phyloP scores from a whole-genome alignment of 92 coral and sea anemone genomes.

The Muricea muricata region DNA sequence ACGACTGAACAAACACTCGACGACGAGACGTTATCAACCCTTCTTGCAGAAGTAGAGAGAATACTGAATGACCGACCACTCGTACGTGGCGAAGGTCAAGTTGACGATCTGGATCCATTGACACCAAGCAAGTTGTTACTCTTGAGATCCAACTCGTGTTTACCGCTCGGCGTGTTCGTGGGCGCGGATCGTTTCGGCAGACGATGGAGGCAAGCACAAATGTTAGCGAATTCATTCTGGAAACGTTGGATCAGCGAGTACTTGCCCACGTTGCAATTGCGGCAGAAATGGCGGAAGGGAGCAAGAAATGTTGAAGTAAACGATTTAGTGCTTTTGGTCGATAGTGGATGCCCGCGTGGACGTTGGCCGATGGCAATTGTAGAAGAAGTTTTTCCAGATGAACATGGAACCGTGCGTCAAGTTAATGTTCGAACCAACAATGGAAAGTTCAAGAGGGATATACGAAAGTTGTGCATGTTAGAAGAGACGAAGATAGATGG shows the following conservation, averaged over 20 bases:
- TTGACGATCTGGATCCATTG: not conserved
- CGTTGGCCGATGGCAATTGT: conserved; percentile 35
- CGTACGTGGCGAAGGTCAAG: not conserved
- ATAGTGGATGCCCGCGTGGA: conserved; percentile 18
- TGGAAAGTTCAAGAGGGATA: conserved; percentile 28
- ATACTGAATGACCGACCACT: conserved; percentile 6
- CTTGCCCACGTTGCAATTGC: conserved; percentile 27
- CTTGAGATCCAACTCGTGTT: conserved; percentile 24
- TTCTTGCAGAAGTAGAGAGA: not conserved
- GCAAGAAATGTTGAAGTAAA: conserved; percentile 8
- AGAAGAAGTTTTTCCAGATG: conserved; percentile 40
- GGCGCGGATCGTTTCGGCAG: not conserved
- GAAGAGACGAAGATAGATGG: too few species aligned
- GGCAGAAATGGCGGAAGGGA: conserved; percentile 25
- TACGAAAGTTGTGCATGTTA: conserved; percentile 13
- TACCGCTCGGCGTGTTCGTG: conserved; percentile 6
- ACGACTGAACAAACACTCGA: not conserved
- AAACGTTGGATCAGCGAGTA: conserved; percentile 33
- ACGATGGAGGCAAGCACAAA: conserved; percentile 39
- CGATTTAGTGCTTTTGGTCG: conserved; percentile 27
- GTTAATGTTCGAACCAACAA: conserved; percentile 16
- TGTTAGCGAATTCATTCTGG: conserved; percentile 36
- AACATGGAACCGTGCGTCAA: conserved; percentile 30
- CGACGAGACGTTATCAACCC: not conserved
- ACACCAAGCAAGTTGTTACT: conserved; percentile 19